Evolutionary conservation across 2,113 vertebrate species (phyloP), one percentile per base, ranked within the genome.

Genomic region (Seriola rivoliana): DNA sequence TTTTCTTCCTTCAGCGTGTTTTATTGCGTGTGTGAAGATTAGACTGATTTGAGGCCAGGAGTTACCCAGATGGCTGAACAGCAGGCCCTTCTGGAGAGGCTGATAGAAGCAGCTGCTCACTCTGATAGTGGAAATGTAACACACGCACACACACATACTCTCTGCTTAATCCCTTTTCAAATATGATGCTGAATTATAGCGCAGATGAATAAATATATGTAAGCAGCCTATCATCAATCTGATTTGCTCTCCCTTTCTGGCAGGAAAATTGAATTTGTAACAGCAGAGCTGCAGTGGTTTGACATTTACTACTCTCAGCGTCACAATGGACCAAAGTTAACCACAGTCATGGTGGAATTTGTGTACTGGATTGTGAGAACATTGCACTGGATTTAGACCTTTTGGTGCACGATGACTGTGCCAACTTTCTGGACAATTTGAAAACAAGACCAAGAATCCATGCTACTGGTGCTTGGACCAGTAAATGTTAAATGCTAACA

Each of bases 61-160:
- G 93, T 93, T 87, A 77, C 85, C 90, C 94, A 94, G 92, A 93
- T 93, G 93, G 94, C 89, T 80, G 85, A 94, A 90, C 94, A 93
- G 92, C 92, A 93, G 91, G 93, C 84, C 81, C 89, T 93, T 92
- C 93, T 92, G 93, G 89, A 93, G 82, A 89, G 86, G 81, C 91
- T 40, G 77, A 87, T 84, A 84, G 65, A 91, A 93, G 88, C 94
- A 94, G 93, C 90, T 93, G 93, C 89, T 93, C 75, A 78, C 86
- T 82, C 83, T 71, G 85, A 92, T 90, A 89, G 83, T 68, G 55
- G 57, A 90, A 85, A 85, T 84, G 73, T 74, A 77, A 73, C 46
- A 76, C 68, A 29, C 62, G 80, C 6, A 64, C 75, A 71, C 71
- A 60, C 71, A 66, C 73, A 83, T 48, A 63, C 64, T 5, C 74